Conservation (phyloP, 2,113 vertebrate species). For the Circaetus cinerascens region DNA sequence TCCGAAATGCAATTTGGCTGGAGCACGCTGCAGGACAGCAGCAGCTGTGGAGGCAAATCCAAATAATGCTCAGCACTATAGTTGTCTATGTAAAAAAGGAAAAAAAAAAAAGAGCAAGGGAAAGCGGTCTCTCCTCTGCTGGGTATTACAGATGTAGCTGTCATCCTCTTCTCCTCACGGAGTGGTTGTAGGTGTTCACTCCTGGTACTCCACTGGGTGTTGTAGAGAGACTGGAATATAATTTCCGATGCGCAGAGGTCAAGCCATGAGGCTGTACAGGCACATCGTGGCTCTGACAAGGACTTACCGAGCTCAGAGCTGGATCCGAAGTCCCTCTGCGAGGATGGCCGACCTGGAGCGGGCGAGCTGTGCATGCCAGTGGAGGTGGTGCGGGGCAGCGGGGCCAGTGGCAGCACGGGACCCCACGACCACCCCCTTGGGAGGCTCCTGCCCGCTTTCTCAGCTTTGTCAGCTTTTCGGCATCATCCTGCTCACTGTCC, state of each 20-base stretch:
- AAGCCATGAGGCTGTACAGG: background rate
- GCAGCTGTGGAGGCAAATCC: slow-evolving; percentile 13
- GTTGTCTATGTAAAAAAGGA: background rate
- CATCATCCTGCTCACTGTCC: rapidly evolving
- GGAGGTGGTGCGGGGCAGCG: background rate
- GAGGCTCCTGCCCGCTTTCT: rapidly evolving
- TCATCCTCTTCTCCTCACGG: background rate
- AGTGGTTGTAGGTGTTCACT: background rate
- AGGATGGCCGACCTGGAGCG: rapidly evolving
- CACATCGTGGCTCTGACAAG: rapidly evolving
- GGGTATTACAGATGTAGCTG: slow-evolving; percentile 34
- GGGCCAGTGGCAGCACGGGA: background rate
- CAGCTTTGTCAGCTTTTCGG: rapidly evolving
- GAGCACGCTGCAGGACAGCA: background rate
- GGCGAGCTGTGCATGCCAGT: background rate
- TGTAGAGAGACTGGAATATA: background rate
- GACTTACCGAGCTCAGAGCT: background rate
- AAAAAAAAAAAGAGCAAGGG: background rate
- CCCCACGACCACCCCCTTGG: rapidly evolving
- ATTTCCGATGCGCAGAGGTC: background rate
- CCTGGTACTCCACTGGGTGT: background rate
- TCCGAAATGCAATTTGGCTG: background rate
- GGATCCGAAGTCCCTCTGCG: rapidly evolving
- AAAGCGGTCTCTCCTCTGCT: background rate
- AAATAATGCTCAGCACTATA: background rate